Base-by-base conservation (phyloP, 2,113 vertebrate species). In the Pelvicachromis taeniatus region DNA sequence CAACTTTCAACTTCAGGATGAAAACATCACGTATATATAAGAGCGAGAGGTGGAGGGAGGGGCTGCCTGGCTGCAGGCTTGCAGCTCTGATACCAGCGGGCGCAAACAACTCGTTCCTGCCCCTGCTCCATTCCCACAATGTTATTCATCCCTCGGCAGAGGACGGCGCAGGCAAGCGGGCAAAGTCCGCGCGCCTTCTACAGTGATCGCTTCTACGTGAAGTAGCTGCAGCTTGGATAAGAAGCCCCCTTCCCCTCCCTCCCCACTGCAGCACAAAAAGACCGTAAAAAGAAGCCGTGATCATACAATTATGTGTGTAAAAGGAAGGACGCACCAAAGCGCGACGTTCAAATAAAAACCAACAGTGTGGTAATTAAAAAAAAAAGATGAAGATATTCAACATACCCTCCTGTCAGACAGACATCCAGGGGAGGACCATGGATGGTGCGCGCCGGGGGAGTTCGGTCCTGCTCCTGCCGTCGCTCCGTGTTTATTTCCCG, bases 331-430 rank as follows among this genome's bases (percentile, higher is more conserved):
- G 16, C n/a, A 35, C 7, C 33, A 4, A 45, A 68, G 5, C 58
- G 8, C 13, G 45, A 82, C 65, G 89, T 86, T 85, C 82, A 89
- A 48, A 83, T 78, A 86, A 86, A 63, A 89, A 65, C n/a, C 78
- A 40, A 77, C 73, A 54, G 81, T 14, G 79, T 10, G 50, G 13
- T 63, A 2, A 31, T 8, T 6, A 3, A 2, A 16, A 8, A 19
- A 38, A 42, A 17, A 35, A 78, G 10, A 86, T 21, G 17, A 85
- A 85, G 61, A 83, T 82, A 59, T 75, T 75, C 70, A 88, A 92
- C 94, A 26, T 95, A 95, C 94, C 94, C 84, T 91, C 83, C 90
- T 91, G 84, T 92, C 93, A 93, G 77, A 93, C 80, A 35, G 81
- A 85, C 88, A 89, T 93, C 91, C 90, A 86, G 78, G 45, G 85